Evolutionary conservation across 37 sponge, comb jelly and placozoan genomes (phyloP), one percentile per base, ranked within the genome.

Genomic region (Cladorhizidae sp.): DNA sequence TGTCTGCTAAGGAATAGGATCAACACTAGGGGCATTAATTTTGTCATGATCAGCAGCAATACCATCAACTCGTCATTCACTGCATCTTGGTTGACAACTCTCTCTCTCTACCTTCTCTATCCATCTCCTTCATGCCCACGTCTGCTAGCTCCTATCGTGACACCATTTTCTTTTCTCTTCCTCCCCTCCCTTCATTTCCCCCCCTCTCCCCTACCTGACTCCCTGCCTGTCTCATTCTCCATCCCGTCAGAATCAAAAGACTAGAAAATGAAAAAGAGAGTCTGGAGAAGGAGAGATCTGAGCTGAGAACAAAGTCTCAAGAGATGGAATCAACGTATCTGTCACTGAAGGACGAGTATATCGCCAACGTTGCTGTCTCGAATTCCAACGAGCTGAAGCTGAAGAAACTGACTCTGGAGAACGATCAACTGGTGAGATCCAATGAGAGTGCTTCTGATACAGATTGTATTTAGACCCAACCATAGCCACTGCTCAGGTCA

Each of bases 311-410:
- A 5, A n/a, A 45, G 22, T 3, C 23, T 45, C 21, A 45, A 40
- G 45, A 42, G 45, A 5, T 23, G 6, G 49, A 45, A 21, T 40
- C 49, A 40, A 23, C 42, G 5, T 23, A 71, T 23, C 72, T 22
- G 12, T 20, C 38, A 43, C 63, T 76, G 14, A 28, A 35, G 55
- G 95, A 94, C 37, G 95, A 94, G 68, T 77, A 94, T 64, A 77
- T 73, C 14, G 86, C 88, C 1, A 29, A 91, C 39, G 88, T 91
- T 74, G 26, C 81, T 20, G 73, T 73, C 39, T 94, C 36, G 69
- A 87, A 84, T 67, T 40, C 85, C 0, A 74, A 75, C 29, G 86
- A 94, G 54, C 63, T 70, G 52, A 94, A 91, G 63, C 68, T 88
- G 5, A 83, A 52, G 57, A 67, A 85, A 23, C 38, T 76, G 22